phyloP scores from a whole-genome alignment of 2,888 invertebrate species.

The Taphrorychus bicolor region DNA sequence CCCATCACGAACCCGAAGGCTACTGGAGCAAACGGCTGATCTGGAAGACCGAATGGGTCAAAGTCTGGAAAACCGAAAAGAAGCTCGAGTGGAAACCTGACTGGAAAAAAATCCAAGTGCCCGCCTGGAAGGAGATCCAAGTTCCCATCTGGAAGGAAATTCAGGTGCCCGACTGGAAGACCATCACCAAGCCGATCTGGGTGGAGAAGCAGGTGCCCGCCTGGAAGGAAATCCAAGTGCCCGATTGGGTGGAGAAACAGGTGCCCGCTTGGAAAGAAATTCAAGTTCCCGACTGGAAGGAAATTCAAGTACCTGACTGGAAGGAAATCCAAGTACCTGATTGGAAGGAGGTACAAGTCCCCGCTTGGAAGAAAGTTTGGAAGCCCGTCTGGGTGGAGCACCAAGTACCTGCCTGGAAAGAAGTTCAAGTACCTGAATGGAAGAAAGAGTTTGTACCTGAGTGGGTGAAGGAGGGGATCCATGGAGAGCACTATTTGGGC shows the following conservation, averaged over 20 bases:
- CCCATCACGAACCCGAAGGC: slow-evolving; percentile 70
- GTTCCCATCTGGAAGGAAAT: slow-evolving; percentile 82
- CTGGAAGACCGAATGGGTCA: slow-evolving; percentile 85
- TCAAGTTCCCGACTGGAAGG: slow-evolving; percentile 67
- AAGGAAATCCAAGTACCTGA: slow-evolving; percentile 69
- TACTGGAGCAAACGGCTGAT: slow-evolving; percentile 83
- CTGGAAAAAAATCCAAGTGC: slow-evolving; percentile 75
- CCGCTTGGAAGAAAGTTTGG: slow-evolving; percentile 63
- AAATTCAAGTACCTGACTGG: slow-evolving; percentile 71
- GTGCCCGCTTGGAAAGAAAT: slow-evolving; percentile 70
- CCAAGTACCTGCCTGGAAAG: slow-evolving; percentile 67
- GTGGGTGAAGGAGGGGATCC: slow-evolving; percentile 80
- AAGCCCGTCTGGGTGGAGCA: slow-evolving; percentile 73
- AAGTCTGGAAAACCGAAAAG: slow-evolving; percentile 77
- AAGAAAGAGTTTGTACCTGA: slow-evolving; percentile 76
- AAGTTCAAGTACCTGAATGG: slow-evolving; percentile 66
- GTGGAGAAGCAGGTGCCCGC: slow-evolving; percentile 78
- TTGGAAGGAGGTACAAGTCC: slow-evolving; percentile 69
- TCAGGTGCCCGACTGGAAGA: slow-evolving; percentile 79
- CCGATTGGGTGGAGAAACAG: slow-evolving; percentile 70
- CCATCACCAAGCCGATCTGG: slow-evolving; percentile 76
- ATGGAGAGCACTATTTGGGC: slow-evolving; percentile 81
- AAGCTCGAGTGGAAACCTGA: slow-evolving; percentile 76
- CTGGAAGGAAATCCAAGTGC: slow-evolving; percentile 70
- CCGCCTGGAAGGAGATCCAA: slow-evolving; percentile 72